Evolutionary conservation across 2,113 vertebrate species (phyloP).

Genomic region (Tiliqua scincoides): DNA sequence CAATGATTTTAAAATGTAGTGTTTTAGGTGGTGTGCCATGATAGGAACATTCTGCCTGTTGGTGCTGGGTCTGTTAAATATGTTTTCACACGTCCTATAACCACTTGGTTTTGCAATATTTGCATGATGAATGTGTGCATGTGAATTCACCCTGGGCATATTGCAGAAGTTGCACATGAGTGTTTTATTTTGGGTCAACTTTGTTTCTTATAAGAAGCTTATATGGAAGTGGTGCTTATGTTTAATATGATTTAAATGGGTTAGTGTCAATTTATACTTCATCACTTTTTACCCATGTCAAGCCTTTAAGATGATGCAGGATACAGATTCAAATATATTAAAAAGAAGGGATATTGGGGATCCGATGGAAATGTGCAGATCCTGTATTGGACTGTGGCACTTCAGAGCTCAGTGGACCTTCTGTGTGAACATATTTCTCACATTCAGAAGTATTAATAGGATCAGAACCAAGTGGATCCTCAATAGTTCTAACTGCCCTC

Average conservation of each 20-base stretch:
- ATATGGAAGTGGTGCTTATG: neutral
- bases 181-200: neutral
- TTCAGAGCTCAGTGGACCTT: neutral
- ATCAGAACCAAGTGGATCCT: neutral
- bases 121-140: neutral
- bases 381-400: neutral
- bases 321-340: neutral
- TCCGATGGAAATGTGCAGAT: neutral
- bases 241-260: neutral
- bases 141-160: neutral
- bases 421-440: neutral
- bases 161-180: neutral
- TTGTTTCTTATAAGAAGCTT: neutral
- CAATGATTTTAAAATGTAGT: neutral
- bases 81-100: too few relatives aligned
- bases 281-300: neutral
- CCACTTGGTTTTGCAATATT: neutral
- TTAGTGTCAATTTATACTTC: neutral
- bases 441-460: neutral
- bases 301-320: neutral
- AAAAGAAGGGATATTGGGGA: neutral
- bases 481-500: slow-evolving; percentile 38
- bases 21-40: neutral
- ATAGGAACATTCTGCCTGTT: neutral
- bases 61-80: neutral